phyloP scores from a whole-genome alignment of 2,888 invertebrate species.

The Dione vanillae region DNA sequence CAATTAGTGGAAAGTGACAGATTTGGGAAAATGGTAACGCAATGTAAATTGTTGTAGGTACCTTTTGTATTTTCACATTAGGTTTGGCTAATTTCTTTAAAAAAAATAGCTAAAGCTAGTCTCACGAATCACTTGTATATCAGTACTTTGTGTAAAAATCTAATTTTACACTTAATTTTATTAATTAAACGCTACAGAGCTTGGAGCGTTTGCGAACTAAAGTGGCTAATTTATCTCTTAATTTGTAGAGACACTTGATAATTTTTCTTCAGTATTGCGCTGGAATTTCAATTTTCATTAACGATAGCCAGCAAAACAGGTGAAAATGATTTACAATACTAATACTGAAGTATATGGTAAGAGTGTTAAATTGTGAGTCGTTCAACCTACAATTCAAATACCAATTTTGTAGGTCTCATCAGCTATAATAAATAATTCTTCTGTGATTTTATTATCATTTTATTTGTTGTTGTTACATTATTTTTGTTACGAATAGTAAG shows the following conservation, averaged over 20 bases:
- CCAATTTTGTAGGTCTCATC: too few species aligned
- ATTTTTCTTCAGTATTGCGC: constrained; percentile 26
- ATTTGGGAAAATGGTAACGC: too few species aligned
- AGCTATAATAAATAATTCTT: too few species aligned
- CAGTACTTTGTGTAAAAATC: constrained; percentile 6
- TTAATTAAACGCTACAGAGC: constrained; percentile 31
- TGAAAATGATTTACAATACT: constrained; percentile 12
- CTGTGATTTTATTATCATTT: too few species aligned
- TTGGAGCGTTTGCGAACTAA: constrained; percentile 26
- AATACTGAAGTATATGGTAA: neutral
- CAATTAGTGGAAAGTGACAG: too few species aligned
- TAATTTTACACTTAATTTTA: constrained; percentile 10
- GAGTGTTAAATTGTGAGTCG: too few species aligned
- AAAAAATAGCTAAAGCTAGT: neutral
- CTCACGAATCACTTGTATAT: neutral
- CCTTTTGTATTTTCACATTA: too few species aligned
- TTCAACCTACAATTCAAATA: too few species aligned
- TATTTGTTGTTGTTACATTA: too few species aligned
- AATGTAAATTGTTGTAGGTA: neutral
- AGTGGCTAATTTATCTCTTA: constrained; percentile 38
- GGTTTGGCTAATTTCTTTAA: too few species aligned
- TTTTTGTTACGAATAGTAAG: too few species aligned
- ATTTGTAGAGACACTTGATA: constrained; percentile 23
- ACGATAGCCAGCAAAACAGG: neutral
- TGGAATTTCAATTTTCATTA: constrained; percentile 21